Percentiles rank a stretch among this genome's conserved stretches.
phyloP scores from a whole-genome alignment of 2,888 invertebrate species.

The Synanthedon vespiformis region DNA sequence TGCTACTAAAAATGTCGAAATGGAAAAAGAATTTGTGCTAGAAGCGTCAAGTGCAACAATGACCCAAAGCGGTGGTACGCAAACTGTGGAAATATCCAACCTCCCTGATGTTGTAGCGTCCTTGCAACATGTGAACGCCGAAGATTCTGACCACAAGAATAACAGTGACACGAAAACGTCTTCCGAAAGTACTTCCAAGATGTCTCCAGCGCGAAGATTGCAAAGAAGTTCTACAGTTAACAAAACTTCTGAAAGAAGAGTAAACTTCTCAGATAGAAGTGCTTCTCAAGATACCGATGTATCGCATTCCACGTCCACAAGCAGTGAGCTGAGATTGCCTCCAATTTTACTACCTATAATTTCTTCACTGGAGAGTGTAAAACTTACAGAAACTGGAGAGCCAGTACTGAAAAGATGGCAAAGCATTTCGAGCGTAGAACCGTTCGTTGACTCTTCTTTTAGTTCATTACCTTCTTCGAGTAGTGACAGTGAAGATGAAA shows the following conservation, averaged over 20 bases:
- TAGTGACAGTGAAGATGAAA: conserved; percentile 61
- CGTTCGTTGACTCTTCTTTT: conserved; percentile 76
- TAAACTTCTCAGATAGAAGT: conserved; percentile 65
- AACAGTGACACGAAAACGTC: conserved; percentile 31
- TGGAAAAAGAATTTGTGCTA: conserved; percentile 39
- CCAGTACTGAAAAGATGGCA: conserved; percentile 66
- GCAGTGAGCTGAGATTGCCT: conserved; percentile 74
- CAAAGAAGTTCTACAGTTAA: conserved; percentile 56
- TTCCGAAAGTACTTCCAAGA: conserved; percentile 21
- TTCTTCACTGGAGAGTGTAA: conserved; percentile 71
- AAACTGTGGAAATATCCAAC: conserved; percentile 29
- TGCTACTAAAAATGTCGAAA: conserved; percentile 34
- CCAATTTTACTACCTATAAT: conserved; percentile 79
- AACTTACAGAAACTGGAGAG: conserved; percentile 44
- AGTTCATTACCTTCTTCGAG: conserved; percentile 69
- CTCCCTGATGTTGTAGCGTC: conserved; percentile 41
- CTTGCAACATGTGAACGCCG: conserved; percentile 35
- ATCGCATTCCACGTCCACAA: conserved; percentile 71
- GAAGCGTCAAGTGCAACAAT: conserved; percentile 25
- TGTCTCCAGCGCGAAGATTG: conserved; percentile 34
- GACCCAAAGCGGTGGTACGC: conserved; percentile 24
- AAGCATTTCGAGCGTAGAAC: conserved; percentile 78
- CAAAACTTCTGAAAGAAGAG: conserved; percentile 58
- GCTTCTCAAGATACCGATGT: conserved; percentile 74
- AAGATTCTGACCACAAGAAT: conserved; percentile 41